These are phyloP conservation scores for Zaprionus africanus DNA, from an alignment of 1,140 invertebrate genomes.

Conservation along the genomic window DNA sequence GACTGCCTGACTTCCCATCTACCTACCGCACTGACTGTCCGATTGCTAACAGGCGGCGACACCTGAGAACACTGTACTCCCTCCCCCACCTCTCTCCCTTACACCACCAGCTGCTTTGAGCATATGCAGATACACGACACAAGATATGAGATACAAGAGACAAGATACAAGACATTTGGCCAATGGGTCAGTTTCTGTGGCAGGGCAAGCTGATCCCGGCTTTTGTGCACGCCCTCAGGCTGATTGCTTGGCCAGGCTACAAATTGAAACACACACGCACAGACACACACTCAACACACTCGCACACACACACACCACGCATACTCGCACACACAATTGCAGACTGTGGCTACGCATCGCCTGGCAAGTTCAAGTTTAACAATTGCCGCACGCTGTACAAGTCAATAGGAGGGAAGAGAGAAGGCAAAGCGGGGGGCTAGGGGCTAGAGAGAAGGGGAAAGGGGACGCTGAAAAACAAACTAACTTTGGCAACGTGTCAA, in stretches of 20 bases:
- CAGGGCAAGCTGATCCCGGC: conserved; percentile 9
- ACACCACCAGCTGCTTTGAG: background rate
- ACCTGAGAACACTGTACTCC: conserved; percentile 24
- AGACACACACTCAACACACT: background rate
- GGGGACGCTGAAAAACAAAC: conserved; percentile 27
- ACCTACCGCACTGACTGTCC: background rate
- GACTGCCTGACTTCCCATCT: background rate
- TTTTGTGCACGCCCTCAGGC: conserved; percentile 4
- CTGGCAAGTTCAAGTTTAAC: conserved; percentile 76
- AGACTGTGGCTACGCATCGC: conserved; percentile 56
- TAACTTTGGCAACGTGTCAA: conserved; percentile 77
- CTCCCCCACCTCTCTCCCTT: background rate
- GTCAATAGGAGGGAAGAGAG: conserved; percentile 18
- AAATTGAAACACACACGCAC: conserved; percentile 19
- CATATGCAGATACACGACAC: conserved; percentile 27
- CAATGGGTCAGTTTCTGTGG: conserved; percentile 28
- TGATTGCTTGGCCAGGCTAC: conserved; percentile 11
- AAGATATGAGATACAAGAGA: background rate
- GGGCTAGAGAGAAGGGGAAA: background rate
- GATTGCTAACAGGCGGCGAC: conserved; percentile 24
- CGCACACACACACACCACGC: conserved; percentile 5
- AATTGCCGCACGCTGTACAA: conserved; percentile 51
- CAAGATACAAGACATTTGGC: conserved; percentile 19
- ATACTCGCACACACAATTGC: background rate
- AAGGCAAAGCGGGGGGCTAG: background rate